These are phyloP conservation scores for Phyllostomus discolor DNA, from an alignment of 2,113 vertebrate species.

Conservation along the genomic window DNA sequence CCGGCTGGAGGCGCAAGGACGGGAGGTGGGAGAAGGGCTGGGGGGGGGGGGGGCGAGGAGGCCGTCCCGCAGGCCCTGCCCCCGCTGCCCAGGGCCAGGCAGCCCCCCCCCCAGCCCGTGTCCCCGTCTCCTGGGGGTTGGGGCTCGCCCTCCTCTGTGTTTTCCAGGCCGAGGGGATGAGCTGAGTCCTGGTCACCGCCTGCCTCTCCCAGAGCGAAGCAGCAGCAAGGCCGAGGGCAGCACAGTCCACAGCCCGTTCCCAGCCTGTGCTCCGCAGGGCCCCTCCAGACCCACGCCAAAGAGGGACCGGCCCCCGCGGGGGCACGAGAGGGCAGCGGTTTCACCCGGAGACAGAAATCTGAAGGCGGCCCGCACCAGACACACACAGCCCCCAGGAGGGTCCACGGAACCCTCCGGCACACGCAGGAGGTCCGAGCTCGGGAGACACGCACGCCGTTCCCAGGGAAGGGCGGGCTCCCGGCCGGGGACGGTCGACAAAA, in stretches of 20 bases:
- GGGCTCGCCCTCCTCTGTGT: neutral
- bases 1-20: slow-evolving; percentile 68
- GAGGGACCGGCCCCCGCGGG: neutral
- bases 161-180: neutral
- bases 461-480: neutral
- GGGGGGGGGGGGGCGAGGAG: slow-evolving; percentile 65
- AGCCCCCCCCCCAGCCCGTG: neutral
- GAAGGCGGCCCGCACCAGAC: neutral
- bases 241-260: neutral
- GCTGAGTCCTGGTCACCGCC: neutral
- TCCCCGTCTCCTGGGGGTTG: neutral
- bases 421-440: neutral
- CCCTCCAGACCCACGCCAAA: neutral
- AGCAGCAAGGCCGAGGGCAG: neutral
- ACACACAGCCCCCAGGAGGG: neutral
- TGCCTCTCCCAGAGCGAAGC: neutral
- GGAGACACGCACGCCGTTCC: neutral
- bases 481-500: neutral
- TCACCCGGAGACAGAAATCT: neutral
- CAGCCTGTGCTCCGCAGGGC: neutral
- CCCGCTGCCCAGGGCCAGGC: neutral
- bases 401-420: neutral
- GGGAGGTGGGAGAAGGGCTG: neutral
- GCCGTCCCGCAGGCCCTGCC: neutral
- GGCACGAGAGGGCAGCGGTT: neutral